Percentiles rank a stretch among this genome's conserved stretches.
These are phyloP conservation scores for Sterrhoptilus dennistouni DNA, from an alignment of 2,113 vertebrate species.

Conservation along the genomic window DNA sequence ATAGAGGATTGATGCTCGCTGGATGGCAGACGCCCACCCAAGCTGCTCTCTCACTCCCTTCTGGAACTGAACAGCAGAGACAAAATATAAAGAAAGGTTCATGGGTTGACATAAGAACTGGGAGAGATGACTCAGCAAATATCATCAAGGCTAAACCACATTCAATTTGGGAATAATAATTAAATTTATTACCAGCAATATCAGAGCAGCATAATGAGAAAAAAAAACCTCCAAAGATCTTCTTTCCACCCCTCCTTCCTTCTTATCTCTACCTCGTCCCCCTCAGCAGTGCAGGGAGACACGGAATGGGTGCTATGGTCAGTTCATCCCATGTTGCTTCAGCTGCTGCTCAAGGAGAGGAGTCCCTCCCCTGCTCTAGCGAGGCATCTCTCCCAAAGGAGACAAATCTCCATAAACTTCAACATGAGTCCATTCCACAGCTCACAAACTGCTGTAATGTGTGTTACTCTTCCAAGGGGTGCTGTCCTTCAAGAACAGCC, in stretches of 20 bases:
- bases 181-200: neutral
- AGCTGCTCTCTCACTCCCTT: neutral
- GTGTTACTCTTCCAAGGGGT: neutral
- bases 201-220: neutral
- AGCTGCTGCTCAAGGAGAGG: neutral
- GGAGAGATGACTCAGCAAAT: neutral
- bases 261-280: neutral
- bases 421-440: neutral
- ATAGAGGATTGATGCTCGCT: neutral
- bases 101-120: neutral
- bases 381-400: neutral
- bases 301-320: neutral
- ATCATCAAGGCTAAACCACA: too few species aligned
- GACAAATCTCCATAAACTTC: too few species aligned
- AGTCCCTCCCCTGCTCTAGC: neutral
- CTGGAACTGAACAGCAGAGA: neutral
- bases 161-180: neutral
- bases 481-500: neutral
- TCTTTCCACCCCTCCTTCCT: neutral
- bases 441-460: neutral
- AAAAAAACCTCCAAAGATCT: neutral
- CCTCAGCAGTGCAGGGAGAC: accelerated
- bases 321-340: accelerated
- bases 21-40: neutral
- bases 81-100: neutral